A percentile compares a stretch with the other conserved stretches of the same genome.
Evolutionary conservation across 2,113 vertebrate species (phyloP).

Genomic region (Colaptes auratus): DNA sequence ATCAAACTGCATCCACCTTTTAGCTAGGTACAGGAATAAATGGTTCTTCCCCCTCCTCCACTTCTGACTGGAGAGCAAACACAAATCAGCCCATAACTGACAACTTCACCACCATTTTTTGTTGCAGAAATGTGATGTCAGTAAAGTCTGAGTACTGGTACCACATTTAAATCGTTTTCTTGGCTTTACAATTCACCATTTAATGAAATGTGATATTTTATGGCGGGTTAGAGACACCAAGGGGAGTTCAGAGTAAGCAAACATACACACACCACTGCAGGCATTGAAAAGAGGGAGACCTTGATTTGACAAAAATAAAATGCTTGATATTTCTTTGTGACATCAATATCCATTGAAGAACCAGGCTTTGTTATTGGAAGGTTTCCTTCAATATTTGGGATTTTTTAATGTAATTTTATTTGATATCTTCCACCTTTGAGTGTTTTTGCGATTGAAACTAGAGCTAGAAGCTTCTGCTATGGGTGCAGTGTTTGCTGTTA

Average conservation of each 20-base stretch:
- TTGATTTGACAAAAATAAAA: background rate
- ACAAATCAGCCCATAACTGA: background rate
- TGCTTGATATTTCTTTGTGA: background rate
- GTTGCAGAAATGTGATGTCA: background rate
- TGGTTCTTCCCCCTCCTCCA: background rate
- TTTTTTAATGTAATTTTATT: background rate
- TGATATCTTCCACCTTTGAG: background rate
- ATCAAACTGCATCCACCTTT: background rate
- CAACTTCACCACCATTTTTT: background rate
- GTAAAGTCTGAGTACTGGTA: background rate
- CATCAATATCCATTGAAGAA: background rate
- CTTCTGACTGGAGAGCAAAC: background rate
- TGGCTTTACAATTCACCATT: background rate
- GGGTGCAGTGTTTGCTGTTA: background rate
- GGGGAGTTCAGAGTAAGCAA: background rate
- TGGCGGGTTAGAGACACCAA: background rate
- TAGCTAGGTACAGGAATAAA: background rate
- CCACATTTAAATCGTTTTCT: background rate
- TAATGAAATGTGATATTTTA: background rate
- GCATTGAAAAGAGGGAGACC: background rate
- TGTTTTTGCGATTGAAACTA: background rate
- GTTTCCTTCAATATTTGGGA: background rate
- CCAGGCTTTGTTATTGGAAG: background rate
- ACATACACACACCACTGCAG: background rate
- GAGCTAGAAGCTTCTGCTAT: background rate